Base-by-base conservation (phyloP, 2,888 invertebrate species). In the Apotomis turbidana region DNA sequence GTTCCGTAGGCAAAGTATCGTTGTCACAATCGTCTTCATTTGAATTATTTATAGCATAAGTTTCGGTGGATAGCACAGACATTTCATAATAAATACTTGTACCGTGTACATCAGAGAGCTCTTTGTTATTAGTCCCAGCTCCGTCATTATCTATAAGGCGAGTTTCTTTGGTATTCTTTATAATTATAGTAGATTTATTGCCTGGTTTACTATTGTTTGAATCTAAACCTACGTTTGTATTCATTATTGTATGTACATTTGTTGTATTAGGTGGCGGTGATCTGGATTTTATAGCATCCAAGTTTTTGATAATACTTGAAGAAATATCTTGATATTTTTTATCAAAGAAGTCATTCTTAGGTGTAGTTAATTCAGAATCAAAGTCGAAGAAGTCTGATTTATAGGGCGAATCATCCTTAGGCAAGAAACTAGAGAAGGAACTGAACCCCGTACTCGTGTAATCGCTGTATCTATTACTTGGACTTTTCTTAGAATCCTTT, bases 121-220 rank as follows among this genome's bases (percentile, higher is more conserved):
- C 89, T 82, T 88, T 89, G 59, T 87, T 90, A 71, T 82, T 82
- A 70, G 86, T 89, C 44, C 87, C 85, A 71, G 91, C 90, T 69
- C 89, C 85, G 71, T 93, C 93, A 73, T 91, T 93, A 78, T 93
- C 93, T 77, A 86, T 80, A 70, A 93, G 82, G 74, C 90, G 89
- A 73, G 93, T 88, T 80, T 94, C 90, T 88, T 94, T 94, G 77
- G 94, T 94, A 84, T 95, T 94, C 78, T 94, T 94, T 76, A 93
- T 94, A 74, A 89, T 88, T 68, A 94, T 90, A 78, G 91, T 88
- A 41, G 93, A 91, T 80, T 90, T 91, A 78, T 93, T 93, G 77
- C 81, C 87, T n/a, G 93, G 93, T 61, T 90, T 90, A 75, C 91
- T 88, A 75, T 94, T 87, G 76, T 87, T 85, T 70, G 87, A 91